A percentile compares a stretch with the other conserved stretches of the same genome.
These are phyloP conservation scores for Squalus acanthias DNA, from an alignment of 2,797 vertebrate genomes.

Conservation along the genomic window DNA sequence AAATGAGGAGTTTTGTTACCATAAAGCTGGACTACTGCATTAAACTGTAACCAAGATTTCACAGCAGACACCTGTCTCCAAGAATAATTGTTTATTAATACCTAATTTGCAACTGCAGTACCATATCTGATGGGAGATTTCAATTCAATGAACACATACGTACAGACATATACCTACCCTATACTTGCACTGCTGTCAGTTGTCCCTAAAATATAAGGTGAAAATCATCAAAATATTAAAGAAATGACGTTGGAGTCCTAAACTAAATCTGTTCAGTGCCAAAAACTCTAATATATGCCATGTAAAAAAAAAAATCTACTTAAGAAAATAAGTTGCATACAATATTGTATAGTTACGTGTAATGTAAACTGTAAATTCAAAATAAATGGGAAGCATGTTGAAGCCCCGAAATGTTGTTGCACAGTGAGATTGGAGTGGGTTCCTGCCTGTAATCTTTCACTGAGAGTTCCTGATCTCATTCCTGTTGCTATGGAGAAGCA, in stretches of 20 bases:
- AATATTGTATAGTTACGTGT: background rate
- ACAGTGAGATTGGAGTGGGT: background rate
- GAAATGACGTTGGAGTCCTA: background rate
- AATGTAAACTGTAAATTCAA: background rate
- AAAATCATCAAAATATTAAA: background rate
- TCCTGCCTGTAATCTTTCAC: background rate
- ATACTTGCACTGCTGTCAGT: background rate
- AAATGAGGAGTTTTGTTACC: background rate
- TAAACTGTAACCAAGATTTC: background rate
- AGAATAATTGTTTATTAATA: constrained; percentile 5
- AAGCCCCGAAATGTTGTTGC: background rate
- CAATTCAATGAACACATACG: background rate
- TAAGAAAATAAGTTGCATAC: background rate
- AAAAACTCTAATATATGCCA: background rate
- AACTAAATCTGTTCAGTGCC: background rate
- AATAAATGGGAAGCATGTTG: background rate
- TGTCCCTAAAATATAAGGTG: background rate
- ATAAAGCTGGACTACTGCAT: background rate
- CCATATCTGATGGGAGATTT: background rate
- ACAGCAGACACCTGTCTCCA: background rate
- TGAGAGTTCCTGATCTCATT: background rate
- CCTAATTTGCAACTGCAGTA: background rate
- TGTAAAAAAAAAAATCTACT: background rate
- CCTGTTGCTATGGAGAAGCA: background rate
- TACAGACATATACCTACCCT: background rate